These are phyloP conservation scores for Pyrgilauda ruficollis DNA, from an alignment of 2,113 vertebrate genomes.

Conservation along the genomic window DNA sequence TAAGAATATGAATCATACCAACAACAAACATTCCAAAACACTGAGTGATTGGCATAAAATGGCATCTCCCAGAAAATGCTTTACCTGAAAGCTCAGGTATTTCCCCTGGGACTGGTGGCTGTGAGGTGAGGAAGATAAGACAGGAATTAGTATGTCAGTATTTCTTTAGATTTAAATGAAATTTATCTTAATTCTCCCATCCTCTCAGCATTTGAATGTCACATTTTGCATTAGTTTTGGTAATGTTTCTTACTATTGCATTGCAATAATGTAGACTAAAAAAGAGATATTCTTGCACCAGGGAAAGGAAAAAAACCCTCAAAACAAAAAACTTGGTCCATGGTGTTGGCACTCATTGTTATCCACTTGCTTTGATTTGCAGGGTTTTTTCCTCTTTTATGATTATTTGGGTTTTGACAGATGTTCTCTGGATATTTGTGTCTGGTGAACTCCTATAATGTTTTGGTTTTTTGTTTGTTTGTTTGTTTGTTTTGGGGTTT, in stretches of 20 bases:
- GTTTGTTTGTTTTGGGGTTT: too few species aligned
- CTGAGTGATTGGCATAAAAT: background rate
- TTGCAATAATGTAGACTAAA: background rate
- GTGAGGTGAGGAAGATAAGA: background rate
- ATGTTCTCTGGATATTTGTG: background rate
- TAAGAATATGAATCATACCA: background rate
- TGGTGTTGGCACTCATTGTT: accelerated
- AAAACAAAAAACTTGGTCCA: background rate
- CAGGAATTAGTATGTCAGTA: background rate
- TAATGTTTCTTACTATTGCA: background rate
- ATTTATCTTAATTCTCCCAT: background rate
- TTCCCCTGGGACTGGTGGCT: background rate
- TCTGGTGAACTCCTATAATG: background rate
- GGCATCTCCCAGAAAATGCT: background rate
- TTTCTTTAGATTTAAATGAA: background rate
- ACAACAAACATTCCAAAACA: background rate
- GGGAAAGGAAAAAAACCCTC: background rate
- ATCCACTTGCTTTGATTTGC: background rate
- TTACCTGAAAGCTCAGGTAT: background rate
- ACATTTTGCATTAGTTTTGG: background rate
- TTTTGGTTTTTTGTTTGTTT: too few species aligned
- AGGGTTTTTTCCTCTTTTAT: background rate
- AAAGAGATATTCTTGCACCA: background rate
- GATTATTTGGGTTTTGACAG: background rate
- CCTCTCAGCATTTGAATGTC: background rate